Evolutionary conservation across 2,888 invertebrate genomes (phyloP).

Genomic region (Drosophila neotestacea): DNA sequence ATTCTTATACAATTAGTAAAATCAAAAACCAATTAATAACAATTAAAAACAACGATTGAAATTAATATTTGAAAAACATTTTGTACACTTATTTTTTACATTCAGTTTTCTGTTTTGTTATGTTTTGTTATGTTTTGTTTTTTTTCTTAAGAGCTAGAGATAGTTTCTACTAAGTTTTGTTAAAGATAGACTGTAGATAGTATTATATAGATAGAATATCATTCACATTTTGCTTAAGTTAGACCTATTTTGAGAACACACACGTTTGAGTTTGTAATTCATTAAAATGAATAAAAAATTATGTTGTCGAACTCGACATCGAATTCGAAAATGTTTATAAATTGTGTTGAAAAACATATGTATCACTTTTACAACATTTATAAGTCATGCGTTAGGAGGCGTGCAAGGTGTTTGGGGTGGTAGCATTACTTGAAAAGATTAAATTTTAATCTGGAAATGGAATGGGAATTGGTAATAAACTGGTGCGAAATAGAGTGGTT

Average conservation of each 20-base stretch:
- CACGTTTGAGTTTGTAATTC: slow-evolving; percentile 50
- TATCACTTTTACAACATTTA: slow-evolving; percentile 35
- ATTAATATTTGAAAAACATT: slow-evolving; percentile 48
- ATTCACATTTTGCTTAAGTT: slow-evolving; percentile 54
- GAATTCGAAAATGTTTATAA: slow-evolving; percentile 21
- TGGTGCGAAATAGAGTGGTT: slow-evolving; percentile 11
- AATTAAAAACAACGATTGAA: slow-evolving; percentile 35
- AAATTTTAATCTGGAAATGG: slow-evolving; percentile 15
- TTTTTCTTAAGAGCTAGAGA: slow-evolving; percentile 60
- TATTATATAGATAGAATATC: slow-evolving; percentile 44
- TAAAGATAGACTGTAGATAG: slow-evolving; percentile 43
- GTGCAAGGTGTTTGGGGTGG: slow-evolving; percentile 31
- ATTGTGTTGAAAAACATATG: slow-evolving; percentile 22
- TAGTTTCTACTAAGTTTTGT: slow-evolving; percentile 55
- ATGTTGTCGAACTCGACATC: slow-evolving; percentile 17
- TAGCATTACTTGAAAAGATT: neutral
- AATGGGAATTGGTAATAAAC: slow-evolving; percentile 17
- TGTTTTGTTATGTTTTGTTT: slow-evolving; percentile 15
- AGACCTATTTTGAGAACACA: slow-evolving; percentile 73
- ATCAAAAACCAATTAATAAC: slow-evolving; percentile 10
- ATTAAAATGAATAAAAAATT: slow-evolving; percentile 8
- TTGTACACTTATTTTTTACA: slow-evolving; percentile 68
- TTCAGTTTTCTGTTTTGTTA: slow-evolving; percentile 40
- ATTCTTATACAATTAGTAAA: slow-evolving; percentile 28
- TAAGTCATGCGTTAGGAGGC: slow-evolving; percentile 41